Evolutionary conservation across 2,888 invertebrate species (phyloP).

Genomic region (Caenorhabditis sp.): DNA sequence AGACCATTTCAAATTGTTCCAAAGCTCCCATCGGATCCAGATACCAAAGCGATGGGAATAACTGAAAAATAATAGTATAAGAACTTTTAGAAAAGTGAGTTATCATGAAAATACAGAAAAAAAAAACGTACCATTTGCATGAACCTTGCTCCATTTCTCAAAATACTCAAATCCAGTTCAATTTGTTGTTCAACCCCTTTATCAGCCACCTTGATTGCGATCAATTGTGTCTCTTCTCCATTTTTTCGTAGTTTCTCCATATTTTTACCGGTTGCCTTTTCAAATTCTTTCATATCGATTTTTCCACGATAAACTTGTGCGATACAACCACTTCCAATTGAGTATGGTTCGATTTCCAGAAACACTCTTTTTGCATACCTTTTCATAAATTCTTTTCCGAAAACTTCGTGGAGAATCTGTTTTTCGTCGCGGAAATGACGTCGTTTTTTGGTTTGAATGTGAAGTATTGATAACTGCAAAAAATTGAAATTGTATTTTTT

Average conservation of each 20-base stretch:
- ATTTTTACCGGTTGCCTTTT: constrained; percentile 38
- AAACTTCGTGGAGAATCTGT: constrained; percentile 42
- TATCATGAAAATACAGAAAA: neutral
- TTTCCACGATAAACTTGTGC: constrained; percentile 73
- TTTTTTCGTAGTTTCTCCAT: constrained; percentile 39
- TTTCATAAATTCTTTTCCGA: constrained; percentile 46
- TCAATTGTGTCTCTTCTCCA: constrained; percentile 38
- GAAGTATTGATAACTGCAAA: constrained; percentile 54
- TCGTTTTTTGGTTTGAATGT: constrained; percentile 56
- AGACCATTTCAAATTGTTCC: constrained; percentile 73
- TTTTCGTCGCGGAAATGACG: constrained; percentile 52
- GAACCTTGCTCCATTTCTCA: constrained; percentile 38
- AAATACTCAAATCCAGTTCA: constrained; percentile 72
- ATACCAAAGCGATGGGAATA: constrained; percentile 71
- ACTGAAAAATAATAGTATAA: no score
- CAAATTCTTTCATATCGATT: constrained; percentile 48
- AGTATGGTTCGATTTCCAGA: constrained; percentile 71
- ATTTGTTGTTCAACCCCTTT: constrained; percentile 71
- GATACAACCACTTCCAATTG: constrained; percentile 75
- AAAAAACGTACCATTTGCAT: constrained; percentile 23
- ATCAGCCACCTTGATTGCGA: constrained; percentile 71
- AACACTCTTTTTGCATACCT: constrained; percentile 62
- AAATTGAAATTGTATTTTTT: neutral
- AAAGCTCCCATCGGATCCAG: constrained; percentile 73
- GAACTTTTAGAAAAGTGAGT: no score